Evolutionary conservation across 2,113 vertebrate species (phyloP), one percentile per base, ranked within the genome.

Genomic region (Anguilla rostrata): DNA sequence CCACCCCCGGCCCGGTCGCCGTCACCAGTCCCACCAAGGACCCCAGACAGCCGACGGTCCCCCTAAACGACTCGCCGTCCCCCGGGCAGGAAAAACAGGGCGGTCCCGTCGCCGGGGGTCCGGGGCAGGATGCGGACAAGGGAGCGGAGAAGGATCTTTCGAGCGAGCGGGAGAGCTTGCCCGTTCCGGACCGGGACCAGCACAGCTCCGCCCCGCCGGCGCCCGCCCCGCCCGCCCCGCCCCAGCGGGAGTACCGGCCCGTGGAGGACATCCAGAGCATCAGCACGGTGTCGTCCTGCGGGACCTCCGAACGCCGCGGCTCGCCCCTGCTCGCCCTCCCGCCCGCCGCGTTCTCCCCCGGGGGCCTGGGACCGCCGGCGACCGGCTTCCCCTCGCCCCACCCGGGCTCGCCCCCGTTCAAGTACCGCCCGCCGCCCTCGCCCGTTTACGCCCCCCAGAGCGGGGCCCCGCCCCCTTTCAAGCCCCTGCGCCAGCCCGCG

Each of bases 41-140:
- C 90, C 95, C 95, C 18, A 95, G 97, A 86, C 95, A 96, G 90
- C 95, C 96, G 86, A 94, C 96, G 88, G 97, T 94, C 90, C 93
- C 97, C 87, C 97, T 97, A 93, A 90, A 93, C 78, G 92, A 85
- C 34, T 86, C 93, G 84, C 89, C 90, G 0, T 96, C 95, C 92
- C 94, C 85, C 92, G 95, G 92, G 87, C 90, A 95, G 66, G 93
- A 92, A 43, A 94, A 96, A 0, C 46, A 60, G 49, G 88, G 85
- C 86, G 22, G 78, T 57, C 49, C 85, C 57, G 75, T 39, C 20
- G 80, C 85, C 18, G 1, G 63, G 16, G 81, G 84, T 66, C 5
- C 3, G 0, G 60, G 60, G 60, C 60, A 40, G 78, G 26, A 11
- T 85, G 95, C 92, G 89, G 94, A 90, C 22, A 96, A 94, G 88